These are phyloP conservation scores for Zaprionus lineosus DNA, from an alignment of 2,888 invertebrate species.

Conservation along the genomic window DNA sequence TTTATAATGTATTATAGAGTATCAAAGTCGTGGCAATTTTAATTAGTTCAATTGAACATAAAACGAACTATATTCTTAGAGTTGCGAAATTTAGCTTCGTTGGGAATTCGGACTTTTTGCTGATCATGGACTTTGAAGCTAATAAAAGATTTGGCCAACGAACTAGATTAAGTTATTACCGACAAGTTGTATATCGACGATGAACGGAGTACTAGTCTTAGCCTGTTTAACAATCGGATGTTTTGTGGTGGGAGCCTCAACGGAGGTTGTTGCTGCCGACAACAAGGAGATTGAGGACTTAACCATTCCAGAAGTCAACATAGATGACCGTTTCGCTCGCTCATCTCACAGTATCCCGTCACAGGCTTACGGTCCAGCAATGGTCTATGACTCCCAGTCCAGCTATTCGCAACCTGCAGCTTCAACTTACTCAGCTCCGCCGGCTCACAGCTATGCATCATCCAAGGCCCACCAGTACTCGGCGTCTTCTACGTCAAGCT, in stretches of 20 bases:
- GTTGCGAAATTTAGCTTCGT: conserved; percentile 25
- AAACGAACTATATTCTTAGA: conserved; percentile 12
- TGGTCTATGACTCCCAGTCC: conserved; percentile 48
- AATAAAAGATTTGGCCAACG: conserved; percentile 44
- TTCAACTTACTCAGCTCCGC: conserved; percentile 20
- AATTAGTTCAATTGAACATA: conserved; percentile 39
- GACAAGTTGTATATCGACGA: conserved; percentile 29
- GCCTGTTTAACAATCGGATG: conserved; percentile 28
- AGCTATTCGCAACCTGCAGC: conserved; percentile 38
- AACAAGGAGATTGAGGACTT: conserved; percentile 47
- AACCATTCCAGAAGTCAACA: conserved; percentile 25
- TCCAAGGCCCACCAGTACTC: too few relatives aligned
- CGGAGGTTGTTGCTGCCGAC: conserved; percentile 11
- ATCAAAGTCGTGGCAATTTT: conserved; percentile 11
- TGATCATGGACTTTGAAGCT: conserved; percentile 26
- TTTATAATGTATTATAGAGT: too few relatives aligned
- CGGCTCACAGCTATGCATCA: conserved; percentile 13
- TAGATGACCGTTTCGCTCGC: conserved; percentile 39
- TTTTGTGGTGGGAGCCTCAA: conserved; percentile 15
- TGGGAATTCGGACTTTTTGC: conserved; percentile 27
- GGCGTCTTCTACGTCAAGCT: conserved; percentile 7
- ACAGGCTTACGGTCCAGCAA: conserved; percentile 57
- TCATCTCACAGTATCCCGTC: conserved; percentile 38
- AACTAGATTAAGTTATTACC: conserved; percentile 24
- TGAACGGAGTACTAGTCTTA: conserved; percentile 41